Evolutionary conservation across 2,797 vertebrate genomes (phyloP).

Genomic region (Sebastes aleutianus): DNA sequence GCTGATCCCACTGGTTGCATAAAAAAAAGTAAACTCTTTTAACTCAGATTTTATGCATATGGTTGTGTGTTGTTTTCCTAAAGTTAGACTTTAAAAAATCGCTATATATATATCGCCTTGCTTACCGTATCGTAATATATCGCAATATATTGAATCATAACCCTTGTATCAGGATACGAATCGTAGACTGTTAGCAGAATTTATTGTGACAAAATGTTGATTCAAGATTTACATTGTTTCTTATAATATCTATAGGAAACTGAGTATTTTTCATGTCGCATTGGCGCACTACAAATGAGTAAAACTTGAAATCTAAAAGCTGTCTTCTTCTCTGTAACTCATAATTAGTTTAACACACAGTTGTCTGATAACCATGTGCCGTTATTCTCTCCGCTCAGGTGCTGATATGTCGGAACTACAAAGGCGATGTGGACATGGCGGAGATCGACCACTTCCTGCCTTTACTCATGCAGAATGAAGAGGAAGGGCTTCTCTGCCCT

Average conservation of each 20-base stretch:
- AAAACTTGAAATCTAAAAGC: background rate
- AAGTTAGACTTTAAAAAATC: no score
- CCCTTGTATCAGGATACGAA: rapidly evolving
- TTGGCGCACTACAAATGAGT: background rate
- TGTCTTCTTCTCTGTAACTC: background rate
- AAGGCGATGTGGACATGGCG: slow-evolving; percentile 90
- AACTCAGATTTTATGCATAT: no score
- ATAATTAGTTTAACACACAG: background rate
- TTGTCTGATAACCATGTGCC: background rate
- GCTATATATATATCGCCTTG: no score
- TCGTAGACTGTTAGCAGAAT: background rate
- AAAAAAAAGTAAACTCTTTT: no score
- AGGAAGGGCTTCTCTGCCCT: slow-evolving; percentile 87
- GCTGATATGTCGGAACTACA: slow-evolving; percentile 95
- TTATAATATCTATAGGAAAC: background rate
- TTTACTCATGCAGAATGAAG: slow-evolving; percentile 89
- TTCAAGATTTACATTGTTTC: background rate
- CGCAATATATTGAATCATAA: no score
- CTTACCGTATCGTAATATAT: no score
- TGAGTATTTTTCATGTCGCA: background rate
- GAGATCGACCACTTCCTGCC: slow-evolving; percentile 94
- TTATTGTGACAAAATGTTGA: background rate
- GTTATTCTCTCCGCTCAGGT: slow-evolving; percentile 75
- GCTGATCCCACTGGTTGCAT: no score
- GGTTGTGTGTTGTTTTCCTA: no score